phyloP scores from a whole-genome alignment of 2,888 invertebrate genomes.

The Quadroppia sp. region DNA sequence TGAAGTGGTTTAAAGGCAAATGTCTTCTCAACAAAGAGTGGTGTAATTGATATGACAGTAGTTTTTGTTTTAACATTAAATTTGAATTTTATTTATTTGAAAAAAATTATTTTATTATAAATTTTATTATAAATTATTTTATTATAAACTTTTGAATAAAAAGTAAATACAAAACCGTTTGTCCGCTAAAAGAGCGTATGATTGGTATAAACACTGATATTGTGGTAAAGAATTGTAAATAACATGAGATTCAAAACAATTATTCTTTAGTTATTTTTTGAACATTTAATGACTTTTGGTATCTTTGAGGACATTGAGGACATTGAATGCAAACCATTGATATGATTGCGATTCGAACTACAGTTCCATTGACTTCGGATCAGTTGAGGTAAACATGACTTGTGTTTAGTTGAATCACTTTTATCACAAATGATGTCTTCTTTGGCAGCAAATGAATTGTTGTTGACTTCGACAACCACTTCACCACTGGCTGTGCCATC shows the following conservation, averaged over 20 bases:
- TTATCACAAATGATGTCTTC: neutral
- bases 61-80: too few relatives aligned
- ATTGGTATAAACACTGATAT: neutral
- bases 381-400: slow-evolving; percentile 29
- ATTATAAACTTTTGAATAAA: too few relatives aligned
- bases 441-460: neutral
- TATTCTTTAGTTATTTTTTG: slow-evolving; percentile 8
- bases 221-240: neutral
- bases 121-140: neutral
- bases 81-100: neutral
- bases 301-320: slow-evolving; percentile 5
- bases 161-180: too few relatives aligned
- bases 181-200: too few relatives aligned
- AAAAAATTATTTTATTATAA: neutral
- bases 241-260: slow-evolving; percentile 7
- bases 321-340: neutral
- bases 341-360: neutral
- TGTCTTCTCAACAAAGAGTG: slow-evolving; percentile 73
- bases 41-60: slow-evolving; percentile 63
- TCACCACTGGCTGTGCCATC: neutral
- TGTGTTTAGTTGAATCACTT: neutral
- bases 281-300: slow-evolving; percentile 4
- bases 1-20: slow-evolving; percentile 83
- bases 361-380: neutral
- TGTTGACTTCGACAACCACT: neutral